These are phyloP conservation scores for Gastracanthus pulcherrimus DNA, from an alignment of 2,888 invertebrate genomes.

Conservation along the genomic window DNA sequence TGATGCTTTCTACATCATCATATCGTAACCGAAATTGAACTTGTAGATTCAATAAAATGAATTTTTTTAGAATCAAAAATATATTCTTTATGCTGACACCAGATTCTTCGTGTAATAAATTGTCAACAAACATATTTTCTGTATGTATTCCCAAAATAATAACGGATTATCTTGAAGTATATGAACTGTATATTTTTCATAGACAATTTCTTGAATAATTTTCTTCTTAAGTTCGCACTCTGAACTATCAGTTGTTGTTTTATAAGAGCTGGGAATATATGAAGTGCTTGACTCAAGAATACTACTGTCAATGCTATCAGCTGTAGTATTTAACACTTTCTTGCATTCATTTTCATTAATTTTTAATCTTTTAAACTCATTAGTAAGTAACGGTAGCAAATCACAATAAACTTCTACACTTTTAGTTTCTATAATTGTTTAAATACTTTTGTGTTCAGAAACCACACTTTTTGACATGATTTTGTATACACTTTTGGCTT, in stretches of 20 bases:
- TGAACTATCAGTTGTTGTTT: no score
- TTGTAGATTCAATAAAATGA: neutral
- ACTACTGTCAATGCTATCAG: neutral
- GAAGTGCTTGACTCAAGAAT: neutral
- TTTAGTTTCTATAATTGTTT: neutral
- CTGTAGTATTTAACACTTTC: neutral
- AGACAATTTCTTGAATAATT: neutral
- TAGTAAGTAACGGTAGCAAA: neutral
- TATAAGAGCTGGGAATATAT: no score
- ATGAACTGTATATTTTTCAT: neutral
- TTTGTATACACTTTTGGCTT: neutral
- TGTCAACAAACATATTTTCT: neutral
- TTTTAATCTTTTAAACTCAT: neutral
- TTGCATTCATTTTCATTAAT: neutral
- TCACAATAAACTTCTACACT: neutral
- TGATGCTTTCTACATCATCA: neutral
- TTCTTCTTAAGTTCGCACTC: neutral
- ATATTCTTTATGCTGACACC: neutral
- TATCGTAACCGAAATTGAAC: neutral
- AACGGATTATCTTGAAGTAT: neutral
- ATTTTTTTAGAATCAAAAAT: neutral
- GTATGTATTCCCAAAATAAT: neutral
- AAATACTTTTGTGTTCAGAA: neutral
- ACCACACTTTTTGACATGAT: neutral
- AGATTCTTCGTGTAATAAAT: neutral